Percentiles rank a stretch among this genome's conserved stretches.
Evolutionary conservation across 2,888 invertebrate genomes (phyloP).

Genomic region (Sinohyriopsis cumingii): DNA sequence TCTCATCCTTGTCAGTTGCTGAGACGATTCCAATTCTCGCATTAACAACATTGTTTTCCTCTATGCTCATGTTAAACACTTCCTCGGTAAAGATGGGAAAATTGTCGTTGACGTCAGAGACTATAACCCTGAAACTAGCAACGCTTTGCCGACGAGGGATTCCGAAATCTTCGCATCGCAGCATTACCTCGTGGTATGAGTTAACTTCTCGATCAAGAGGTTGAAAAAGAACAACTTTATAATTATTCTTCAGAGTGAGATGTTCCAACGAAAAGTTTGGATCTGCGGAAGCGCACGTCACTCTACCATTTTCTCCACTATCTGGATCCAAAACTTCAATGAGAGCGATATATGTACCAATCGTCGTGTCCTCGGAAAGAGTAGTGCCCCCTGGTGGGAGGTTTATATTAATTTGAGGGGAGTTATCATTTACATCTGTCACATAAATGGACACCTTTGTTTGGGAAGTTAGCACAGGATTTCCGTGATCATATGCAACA

Average conservation of each 20-base stretch:
- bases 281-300: slow-evolving; percentile 52
- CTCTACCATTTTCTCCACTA: slow-evolving; percentile 56
- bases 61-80: slow-evolving; percentile 48
- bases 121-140: slow-evolving; percentile 50
- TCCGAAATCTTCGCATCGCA: slow-evolving; percentile 61
- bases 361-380: slow-evolving; percentile 79
- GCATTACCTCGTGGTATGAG: slow-evolving; percentile 50
- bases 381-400: slow-evolving; percentile 82
- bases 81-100: slow-evolving; percentile 53
- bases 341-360: slow-evolving; percentile 93
- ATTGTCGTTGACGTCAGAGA: slow-evolving; percentile 66
- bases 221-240: slow-evolving; percentile 49
- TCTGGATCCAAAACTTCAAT: slow-evolving; percentile 80
- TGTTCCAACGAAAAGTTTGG: slow-evolving; percentile 50
- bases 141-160: slow-evolving; percentile 44
- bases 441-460: slow-evolving; percentile 76
- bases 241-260: slow-evolving; percentile 42
- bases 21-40: slow-evolving; percentile 48
- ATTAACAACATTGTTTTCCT: slow-evolving; percentile 60
- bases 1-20: slow-evolving; percentile 59
- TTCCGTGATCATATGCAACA: slow-evolving; percentile 52
- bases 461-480: slow-evolving; percentile 40
- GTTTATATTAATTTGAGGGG: slow-evolving; percentile 87
- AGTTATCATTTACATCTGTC: slow-evolving; percentile 89
- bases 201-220: slow-evolving; percentile 58